Conservation (phyloP, 2,888 invertebrate genomes). For the Caenorhabditis panamensis region DNA sequence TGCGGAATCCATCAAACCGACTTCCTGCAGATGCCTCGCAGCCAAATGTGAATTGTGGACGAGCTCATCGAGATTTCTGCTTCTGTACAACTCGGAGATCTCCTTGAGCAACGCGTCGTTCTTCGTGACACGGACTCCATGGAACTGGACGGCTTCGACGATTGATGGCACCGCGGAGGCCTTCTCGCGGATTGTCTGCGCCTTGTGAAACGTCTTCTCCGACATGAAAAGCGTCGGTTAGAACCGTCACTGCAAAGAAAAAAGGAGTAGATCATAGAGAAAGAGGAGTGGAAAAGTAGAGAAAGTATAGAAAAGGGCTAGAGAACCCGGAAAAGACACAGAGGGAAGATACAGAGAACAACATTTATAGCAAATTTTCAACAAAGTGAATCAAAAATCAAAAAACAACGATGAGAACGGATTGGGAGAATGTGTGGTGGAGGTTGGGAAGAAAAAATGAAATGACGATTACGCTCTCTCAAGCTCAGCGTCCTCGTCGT, state of each 20-base stretch:
- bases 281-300: not conserved
- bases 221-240: conserved; percentile 30
- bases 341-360: not conserved
- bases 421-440: not conserved
- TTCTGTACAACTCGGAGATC: conserved; percentile 89
- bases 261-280: not conserved
- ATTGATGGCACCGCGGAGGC: conserved; percentile 65
- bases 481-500: conserved; percentile 64
- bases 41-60: conserved; percentile 76
- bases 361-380: conserved; percentile 1
- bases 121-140: conserved; percentile 76
- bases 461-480: conserved; percentile 14
- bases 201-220: conserved; percentile 71
- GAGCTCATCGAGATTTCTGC: conserved; percentile 89
- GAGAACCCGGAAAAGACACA: not conserved
- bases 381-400: not conserved
- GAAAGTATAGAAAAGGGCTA: not conserved
- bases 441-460: not conserved
- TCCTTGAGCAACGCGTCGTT: conserved; percentile 83
- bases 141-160: conserved; percentile 78
- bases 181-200: conserved; percentile 68
- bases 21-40: conserved; percentile 78
- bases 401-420: not conserved
- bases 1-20: conserved; percentile 91
- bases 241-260: conserved; percentile 1